Evolutionary conservation across 2,888 invertebrate species (phyloP).

Genomic region (Cheilosia vernalis): DNA sequence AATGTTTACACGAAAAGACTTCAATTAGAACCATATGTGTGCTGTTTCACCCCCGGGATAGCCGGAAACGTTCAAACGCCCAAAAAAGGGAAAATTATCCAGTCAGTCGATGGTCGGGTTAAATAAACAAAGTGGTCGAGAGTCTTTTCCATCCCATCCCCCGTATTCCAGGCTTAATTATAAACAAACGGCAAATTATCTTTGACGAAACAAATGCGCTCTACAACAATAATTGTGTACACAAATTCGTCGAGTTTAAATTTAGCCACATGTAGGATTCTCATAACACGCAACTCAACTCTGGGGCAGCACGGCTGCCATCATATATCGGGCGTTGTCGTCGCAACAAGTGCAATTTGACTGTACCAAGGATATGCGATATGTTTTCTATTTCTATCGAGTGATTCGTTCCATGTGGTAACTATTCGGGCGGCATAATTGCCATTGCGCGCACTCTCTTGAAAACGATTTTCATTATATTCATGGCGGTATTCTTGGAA

Average conservation of each 20-base stretch:
- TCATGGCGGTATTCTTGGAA: slow-evolving; percentile 72
- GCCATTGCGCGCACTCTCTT: slow-evolving; percentile 58
- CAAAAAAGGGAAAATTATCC: slow-evolving; percentile 59
- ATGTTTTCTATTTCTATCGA: slow-evolving; percentile 75
- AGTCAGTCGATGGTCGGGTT: slow-evolving; percentile 52
- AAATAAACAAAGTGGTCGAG: slow-evolving; percentile 68
- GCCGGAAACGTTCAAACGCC: slow-evolving; percentile 65
- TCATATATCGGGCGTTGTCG: slow-evolving; percentile 38
- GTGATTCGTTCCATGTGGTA: slow-evolving; percentile 74
- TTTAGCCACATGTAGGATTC: slow-evolving; percentile 71
- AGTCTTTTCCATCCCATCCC: slow-evolving; percentile 33
- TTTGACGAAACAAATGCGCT: slow-evolving; percentile 73
- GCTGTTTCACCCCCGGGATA: slow-evolving; percentile 21
- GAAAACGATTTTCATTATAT: slow-evolving; percentile 68
- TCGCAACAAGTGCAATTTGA: slow-evolving; percentile 75
- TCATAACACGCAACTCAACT: slow-evolving; percentile 5
- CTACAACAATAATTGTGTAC: slow-evolving; percentile 64
- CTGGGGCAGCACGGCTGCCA: slow-evolving; percentile 44
- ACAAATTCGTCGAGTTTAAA: slow-evolving; percentile 64
- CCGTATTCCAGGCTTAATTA: slow-evolving; percentile 53
- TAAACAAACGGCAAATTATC: slow-evolving; percentile 75
- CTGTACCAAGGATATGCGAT: slow-evolving; percentile 72
- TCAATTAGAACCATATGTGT: slow-evolving; percentile 62
- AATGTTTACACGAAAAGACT: slow-evolving; percentile 44
- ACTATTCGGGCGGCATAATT: slow-evolving; percentile 72